Conservation (phyloP, 2,113 vertebrate species). For the Stegastes partitus region DNA sequence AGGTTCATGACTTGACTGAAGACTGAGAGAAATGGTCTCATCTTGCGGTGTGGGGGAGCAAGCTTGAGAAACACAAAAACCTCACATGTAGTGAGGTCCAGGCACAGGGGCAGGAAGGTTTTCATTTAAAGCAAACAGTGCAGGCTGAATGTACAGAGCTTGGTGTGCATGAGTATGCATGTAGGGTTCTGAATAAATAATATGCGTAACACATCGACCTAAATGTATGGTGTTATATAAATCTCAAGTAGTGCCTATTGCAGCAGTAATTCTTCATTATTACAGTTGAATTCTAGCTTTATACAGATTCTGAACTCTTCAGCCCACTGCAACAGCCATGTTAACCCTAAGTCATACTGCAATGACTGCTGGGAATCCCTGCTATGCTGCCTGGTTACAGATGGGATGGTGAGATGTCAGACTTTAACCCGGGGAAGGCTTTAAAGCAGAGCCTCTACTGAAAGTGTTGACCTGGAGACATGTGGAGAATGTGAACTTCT, state of each 20-base stretch:
- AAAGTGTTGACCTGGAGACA: constrained; percentile 19
- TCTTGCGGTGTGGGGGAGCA: constrained; percentile 14
- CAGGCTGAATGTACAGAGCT: neutral
- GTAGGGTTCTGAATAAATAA: neutral
- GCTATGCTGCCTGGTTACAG: constrained; percentile 14
- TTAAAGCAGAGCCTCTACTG: constrained; percentile 15
- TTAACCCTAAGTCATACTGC: constrained; percentile 19
- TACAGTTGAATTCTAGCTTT: neutral
- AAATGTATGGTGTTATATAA: neutral
- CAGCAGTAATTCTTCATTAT: neutral
- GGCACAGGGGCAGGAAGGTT: constrained; percentile 8
- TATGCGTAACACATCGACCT: neutral
- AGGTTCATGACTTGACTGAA: constrained; percentile 67
- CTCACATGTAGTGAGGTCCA: constrained; percentile 5
- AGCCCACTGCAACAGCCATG: neutral
- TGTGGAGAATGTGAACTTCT: neutral
- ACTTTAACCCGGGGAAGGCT: constrained; percentile 16
- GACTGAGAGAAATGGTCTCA: constrained; percentile 42
- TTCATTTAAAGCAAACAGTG: constrained; percentile 6
- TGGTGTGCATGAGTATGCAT: neutral
- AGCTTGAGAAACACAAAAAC: constrained; percentile 23
- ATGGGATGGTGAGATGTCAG: constrained; percentile 17
- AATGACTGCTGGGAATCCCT: constrained; percentile 35
- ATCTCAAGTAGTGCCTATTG: neutral
- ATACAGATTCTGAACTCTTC: neutral